Conservation (phyloP, 1,140 invertebrate species). For the Chrysoperla carnea region DNA sequence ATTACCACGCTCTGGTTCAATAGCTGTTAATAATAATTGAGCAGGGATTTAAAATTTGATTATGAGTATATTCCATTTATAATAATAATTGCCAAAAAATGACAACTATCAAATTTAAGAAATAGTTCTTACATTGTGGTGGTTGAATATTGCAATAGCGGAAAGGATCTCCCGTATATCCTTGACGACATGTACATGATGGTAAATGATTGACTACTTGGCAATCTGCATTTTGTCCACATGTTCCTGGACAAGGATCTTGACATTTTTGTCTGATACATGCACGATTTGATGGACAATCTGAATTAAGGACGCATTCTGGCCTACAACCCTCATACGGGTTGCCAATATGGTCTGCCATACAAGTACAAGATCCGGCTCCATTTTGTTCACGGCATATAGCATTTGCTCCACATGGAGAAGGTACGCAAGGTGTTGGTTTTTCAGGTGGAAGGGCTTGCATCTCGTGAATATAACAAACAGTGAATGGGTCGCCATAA, state of each 20-base stretch:
- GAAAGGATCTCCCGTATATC: slow-evolving; percentile 44
- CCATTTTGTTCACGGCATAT: slow-evolving; percentile 40
- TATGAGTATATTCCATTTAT: not conserved
- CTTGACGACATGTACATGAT: slow-evolving; percentile 35
- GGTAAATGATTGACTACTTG: slow-evolving; percentile 38
- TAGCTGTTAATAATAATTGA: slow-evolving; percentile 9
- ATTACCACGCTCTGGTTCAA: slow-evolving; percentile 23
- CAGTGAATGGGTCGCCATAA: slow-evolving; percentile 41
- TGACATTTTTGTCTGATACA: slow-evolving; percentile 42
- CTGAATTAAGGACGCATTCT: slow-evolving; percentile 43
- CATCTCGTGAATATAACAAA: slow-evolving; percentile 24
- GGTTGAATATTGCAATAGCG: slow-evolving; percentile 27
- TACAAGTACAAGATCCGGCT: slow-evolving; percentile 46
- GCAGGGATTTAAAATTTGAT: no score
- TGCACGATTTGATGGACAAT: slow-evolving; percentile 39
- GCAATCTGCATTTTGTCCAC: slow-evolving; percentile 42
- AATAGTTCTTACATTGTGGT: slow-evolving; percentile 36
- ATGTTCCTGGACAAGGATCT: slow-evolving; percentile 48
- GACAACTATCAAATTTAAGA: not conserved
- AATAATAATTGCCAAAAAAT: slow-evolving; percentile 1
- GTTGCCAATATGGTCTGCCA: slow-evolving; percentile 48
- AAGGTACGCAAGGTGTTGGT: slow-evolving; percentile 35
- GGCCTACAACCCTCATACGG: slow-evolving; percentile 55
- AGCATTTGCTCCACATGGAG: slow-evolving; percentile 50
- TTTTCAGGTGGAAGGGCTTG: slow-evolving; percentile 18